Evolutionary conservation across 2,797 vertebrate species (phyloP), one percentile per base, ranked within the genome.

Genomic region (Acanthurus lineatus): DNA sequence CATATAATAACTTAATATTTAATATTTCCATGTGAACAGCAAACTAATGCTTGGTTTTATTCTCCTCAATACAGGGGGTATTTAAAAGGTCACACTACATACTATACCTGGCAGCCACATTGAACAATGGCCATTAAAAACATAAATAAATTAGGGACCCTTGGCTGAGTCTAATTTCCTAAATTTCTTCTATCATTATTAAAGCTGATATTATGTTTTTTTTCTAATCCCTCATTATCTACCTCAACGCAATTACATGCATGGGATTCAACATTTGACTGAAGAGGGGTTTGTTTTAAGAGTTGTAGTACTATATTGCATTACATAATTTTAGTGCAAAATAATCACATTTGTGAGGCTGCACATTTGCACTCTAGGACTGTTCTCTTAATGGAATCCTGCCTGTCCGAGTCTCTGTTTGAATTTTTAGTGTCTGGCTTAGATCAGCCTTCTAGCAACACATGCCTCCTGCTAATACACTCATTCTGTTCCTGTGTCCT

Each of bases 241-340:
- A 8, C 32, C 15, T 11, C 4, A 14, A 6, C 22, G 22, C 1
- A 49, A 49, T 35, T 58, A 19, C 28, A 42, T 48, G 17, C 14
- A 28, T 9, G 40, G 16, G 42, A 38, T 42, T 38, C 48, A 47
- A 51, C 25, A 47, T 42, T 48, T 4, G 9, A 65, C 2, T 32
- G 14, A 59, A n/a, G 47, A 32, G 40, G 3, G 47, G 54, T 79
- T 75, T 71, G 68, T 62, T 44, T 9, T 15, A 35, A 42, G 7
- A 53, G 52, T 52, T 28, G 28, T 22, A 73, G 16, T 65, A 49
- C 47, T 38, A 20, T 40, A 77, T 62, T 77, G 47, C 57, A 70
- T 73, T 77, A 67, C 73, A 61, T 20, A 70, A 58, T 68, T 44
- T 66, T 9, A 76, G 22, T 64, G 53, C 59, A 69, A 6, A 63